Conservation (phyloP, 2,113 vertebrate genomes). For the Galbula dea region DNA sequence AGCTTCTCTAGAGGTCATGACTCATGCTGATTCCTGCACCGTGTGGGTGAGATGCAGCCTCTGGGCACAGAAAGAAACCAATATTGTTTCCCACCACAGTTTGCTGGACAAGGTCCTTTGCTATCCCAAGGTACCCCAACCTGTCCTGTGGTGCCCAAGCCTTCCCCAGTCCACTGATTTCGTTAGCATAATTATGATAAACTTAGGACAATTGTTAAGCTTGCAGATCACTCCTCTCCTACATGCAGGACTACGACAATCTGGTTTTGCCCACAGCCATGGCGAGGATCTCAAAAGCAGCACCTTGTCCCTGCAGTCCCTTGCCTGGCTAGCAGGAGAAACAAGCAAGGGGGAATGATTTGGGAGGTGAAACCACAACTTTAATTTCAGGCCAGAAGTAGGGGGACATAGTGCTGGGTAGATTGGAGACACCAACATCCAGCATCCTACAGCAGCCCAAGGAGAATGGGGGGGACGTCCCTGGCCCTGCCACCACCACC, state of each 20-base stretch:
- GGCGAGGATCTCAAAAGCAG: not conserved
- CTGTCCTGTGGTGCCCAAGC: not conserved
- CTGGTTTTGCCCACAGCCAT: not conserved
- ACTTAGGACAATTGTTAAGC: not conserved
- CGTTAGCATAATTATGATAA: not conserved
- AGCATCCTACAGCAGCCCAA: not conserved
- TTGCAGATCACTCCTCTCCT: not conserved
- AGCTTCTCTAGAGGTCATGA: not conserved
- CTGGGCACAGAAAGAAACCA: not conserved
- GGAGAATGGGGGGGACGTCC: not conserved
- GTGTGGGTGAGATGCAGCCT: not conserved
- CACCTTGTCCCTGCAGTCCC: not conserved
- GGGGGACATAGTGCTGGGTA: accelerated
- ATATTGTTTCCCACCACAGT: not conserved
- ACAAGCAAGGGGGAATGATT: not conserved
- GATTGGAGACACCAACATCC: not conserved
- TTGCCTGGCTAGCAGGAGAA: not conserved
- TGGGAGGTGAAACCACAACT: not conserved
- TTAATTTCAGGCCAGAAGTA: not conserved
- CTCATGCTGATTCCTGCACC: not conserved
- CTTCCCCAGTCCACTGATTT: not conserved
- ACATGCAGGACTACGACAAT: not conserved
- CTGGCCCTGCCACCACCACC: not conserved
- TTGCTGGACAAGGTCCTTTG: not conserved
- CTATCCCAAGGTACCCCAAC: too few species aligned